Evolutionary conservation across 2,797 vertebrate genomes (phyloP), one percentile per base, ranked within the genome.

Genomic region (Thaleichthys pacificus): DNA sequence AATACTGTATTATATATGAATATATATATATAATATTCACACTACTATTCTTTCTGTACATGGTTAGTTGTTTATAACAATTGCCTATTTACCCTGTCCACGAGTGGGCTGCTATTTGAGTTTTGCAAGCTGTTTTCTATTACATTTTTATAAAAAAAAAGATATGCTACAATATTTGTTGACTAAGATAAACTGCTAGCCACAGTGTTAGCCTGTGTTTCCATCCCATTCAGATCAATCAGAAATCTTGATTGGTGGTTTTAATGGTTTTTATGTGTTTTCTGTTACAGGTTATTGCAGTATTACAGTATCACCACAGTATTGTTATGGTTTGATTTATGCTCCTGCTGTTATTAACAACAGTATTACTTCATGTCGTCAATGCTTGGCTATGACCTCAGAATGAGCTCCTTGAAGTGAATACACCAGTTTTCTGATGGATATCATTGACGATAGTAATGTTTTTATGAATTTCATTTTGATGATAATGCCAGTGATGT

Each of bases 1-100:
- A 94, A 94, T 85, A 93, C 91, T 95, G 93, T 95, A 94, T 93
- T 94, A 42, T 42, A 94, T 94, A 92, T 94, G 91, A 94, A 93
- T 93, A 93, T 94, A 94, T 94, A 94, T 95, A 93, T 93, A 93
- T 92, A 91, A 35, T 76, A 69, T 69, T 63, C 42, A 42, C 38
- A 42, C 38, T 11, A 11, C 8, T 42, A 42, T 42, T 7, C 8
- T 69, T 77, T 71, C 54, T 72, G 42, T 69, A 49, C 12, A 51
- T 11, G 35, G 2, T 24, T 51, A 24, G 12, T 26, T 14, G 21
- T 47, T 49, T 49, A 7, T 24, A 49, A 17, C 38, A 11, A 12
- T 42, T 42, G 38, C 38, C 9, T 42, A 3, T 42, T 42, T 42
- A 42, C 64, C 14, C 42, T 60, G 57, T 70, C 58, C 75, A 65